Evolutionary conservation across 2,888 invertebrate species (phyloP), one percentile per base, ranked within the genome.

Genomic region (Metellina segmentata): DNA sequence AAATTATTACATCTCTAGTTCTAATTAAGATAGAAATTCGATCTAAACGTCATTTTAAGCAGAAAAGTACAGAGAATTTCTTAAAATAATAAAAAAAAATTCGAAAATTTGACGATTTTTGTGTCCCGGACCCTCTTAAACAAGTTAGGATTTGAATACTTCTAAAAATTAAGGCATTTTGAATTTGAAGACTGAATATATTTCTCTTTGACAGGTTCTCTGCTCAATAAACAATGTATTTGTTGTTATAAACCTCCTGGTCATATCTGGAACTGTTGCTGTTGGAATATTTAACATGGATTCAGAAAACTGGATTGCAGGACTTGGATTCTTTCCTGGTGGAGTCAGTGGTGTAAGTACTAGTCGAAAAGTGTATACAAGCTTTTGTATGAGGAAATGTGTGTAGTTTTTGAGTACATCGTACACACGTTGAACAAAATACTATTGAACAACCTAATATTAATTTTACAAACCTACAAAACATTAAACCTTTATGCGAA

Each of bases 261-360:
- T 93, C n/a, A 93, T 93, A 53, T 93, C 85, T 19, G 93, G 91
- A 4, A 86, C 93, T 9, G 93, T 93, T 2, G 71, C 92, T n/a
- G 91, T 93, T 6, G 93, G 93, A 0, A 83, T 93, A 20, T 90
- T 92, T 75, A 82, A 92, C 51, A 90, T 93, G 81, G 93, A 93
- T 81, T 83, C 93, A 0, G 91, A 93, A 78, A 93, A 93, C 88
- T 93, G 93, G 93, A 93, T 93, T 11, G 91, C 93, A 8, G 93
- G 93, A 13, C 75, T 93, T 7, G 93, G 93, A n/a, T 93, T 93
- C 77, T 93, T 93, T 70, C 93, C 93, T 0, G 85, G 91, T 13
- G 93, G 93, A n/a, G 61, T 93, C 5, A 70, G 81, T 52, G 93
- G 93, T 74, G 93, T 93, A 89, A 93, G 93, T 83, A 52, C 34